phyloP scores from a whole-genome alignment of 2,113 vertebrate genomes.

The Bucco capensis region DNA sequence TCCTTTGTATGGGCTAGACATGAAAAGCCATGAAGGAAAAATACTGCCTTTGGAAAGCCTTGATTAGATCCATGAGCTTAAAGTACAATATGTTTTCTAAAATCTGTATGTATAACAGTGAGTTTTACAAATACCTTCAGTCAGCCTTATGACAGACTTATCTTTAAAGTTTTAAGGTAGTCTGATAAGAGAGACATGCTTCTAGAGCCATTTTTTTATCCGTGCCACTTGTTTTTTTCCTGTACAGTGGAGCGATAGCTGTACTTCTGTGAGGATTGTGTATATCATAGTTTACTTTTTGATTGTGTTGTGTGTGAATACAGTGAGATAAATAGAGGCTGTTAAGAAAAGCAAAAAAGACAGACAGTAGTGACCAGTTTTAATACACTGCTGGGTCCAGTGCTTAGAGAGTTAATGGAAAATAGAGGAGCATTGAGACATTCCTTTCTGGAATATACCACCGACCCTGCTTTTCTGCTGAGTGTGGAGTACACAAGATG shows the following conservation, averaged over 20 bases:
- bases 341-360: not conserved
- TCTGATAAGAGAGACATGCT: not conserved
- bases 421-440: not conserved
- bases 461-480: not conserved
- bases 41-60: not conserved
- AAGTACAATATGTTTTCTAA: not conserved
- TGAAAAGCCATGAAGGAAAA: not conserved
- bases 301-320: not conserved
- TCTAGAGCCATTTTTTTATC: not conserved
- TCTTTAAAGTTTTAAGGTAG: not conserved
- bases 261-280: not conserved
- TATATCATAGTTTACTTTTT: not conserved
- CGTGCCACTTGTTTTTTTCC: not conserved
- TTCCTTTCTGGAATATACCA: not conserved
- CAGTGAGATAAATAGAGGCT: not conserved
- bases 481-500: not conserved
- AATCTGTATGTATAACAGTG: not conserved
- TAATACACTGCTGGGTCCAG: not conserved
- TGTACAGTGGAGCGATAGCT: not conserved
- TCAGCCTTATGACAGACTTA: not conserved
- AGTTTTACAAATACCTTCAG: not conserved
- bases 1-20: not conserved
- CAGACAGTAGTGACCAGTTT: not conserved
- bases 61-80: not conserved
- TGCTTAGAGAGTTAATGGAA: not conserved